Percentiles rank a stretch among this genome's conserved stretches.
Conservation (phyloP, 2,797 vertebrate genomes). For the Chiroxiphia lanceolata region DNA sequence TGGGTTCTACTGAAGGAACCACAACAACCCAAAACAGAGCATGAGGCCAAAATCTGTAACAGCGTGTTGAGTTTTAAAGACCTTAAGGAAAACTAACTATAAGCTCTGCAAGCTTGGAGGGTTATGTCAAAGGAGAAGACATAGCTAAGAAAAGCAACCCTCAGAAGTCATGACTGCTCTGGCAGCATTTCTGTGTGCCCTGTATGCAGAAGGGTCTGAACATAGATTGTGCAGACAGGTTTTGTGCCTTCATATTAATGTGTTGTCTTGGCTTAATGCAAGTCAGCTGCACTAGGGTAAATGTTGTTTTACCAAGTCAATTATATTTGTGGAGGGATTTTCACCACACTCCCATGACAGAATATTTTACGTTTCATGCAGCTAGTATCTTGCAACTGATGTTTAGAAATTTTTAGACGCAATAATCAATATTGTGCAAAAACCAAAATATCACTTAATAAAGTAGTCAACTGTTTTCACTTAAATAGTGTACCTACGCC, state of each 20-base stretch:
- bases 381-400: neutral
- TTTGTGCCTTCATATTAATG: neutral
- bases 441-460: neutral
- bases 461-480: constrained; percentile 26
- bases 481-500: constrained; percentile 48
- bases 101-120: neutral
- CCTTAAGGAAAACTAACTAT: neutral
- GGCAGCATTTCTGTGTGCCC: neutral
- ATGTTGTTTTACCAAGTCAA: neutral
- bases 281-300: neutral
- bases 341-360: neutral
- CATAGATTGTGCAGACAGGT: neutral
- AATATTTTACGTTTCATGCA: neutral
- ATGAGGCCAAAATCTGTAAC: neutral
- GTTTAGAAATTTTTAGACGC: constrained; percentile 38
- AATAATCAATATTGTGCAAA: constrained; percentile 44
- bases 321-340: neutral
- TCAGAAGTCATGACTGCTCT: neutral
- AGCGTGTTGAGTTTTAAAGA: neutral
- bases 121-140: neutral
- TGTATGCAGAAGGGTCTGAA: neutral
- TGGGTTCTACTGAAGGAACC: neutral
- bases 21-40: neutral
- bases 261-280: neutral
- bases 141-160: neutral